Percentiles rank a stretch among this genome's conserved stretches.
phyloP scores from a whole-genome alignment of 2,113 vertebrate species.

The Actenoides hombroni region DNA sequence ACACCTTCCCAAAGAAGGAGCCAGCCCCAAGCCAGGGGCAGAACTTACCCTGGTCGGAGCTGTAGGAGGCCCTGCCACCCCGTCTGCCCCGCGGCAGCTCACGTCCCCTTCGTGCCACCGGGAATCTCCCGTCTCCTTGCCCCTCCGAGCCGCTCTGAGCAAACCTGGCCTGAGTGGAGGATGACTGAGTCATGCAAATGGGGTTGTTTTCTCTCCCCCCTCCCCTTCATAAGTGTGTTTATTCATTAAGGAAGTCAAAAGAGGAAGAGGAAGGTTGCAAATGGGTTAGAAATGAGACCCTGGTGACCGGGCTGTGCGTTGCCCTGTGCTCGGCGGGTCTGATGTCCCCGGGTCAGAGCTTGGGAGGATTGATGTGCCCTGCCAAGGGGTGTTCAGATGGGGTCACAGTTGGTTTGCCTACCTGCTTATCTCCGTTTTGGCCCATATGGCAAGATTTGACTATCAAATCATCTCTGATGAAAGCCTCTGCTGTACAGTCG shows the following conservation, averaged over 20 bases:
- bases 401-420: not conserved
- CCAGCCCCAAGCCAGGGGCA: not conserved
- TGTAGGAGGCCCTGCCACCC: not conserved
- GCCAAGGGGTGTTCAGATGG: not conserved
- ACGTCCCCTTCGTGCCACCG: rapidly evolving
- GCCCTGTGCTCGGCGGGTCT: not conserved
- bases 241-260: conserved; percentile 36
- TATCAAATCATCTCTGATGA: not conserved
- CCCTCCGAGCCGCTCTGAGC: not conserved
- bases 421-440: not conserved
- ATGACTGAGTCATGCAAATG: rapidly evolving
- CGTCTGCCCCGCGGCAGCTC: rapidly evolving
- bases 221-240: not conserved
- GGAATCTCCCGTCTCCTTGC: not conserved
- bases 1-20: rapidly evolving
- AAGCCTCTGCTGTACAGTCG: rapidly evolving
- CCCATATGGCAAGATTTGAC: not conserved
- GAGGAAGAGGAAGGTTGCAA: conserved; percentile 34
- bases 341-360: not conserved
- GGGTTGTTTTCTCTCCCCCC: not conserved
- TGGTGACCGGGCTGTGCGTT: not conserved
- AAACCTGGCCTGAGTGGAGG: not conserved
- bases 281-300: not conserved
- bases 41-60: not conserved
- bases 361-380: not conserved